Evolutionary conservation across 2,888 invertebrate genomes (phyloP).

Genomic region (Dasysyrphus tricinctus): DNA sequence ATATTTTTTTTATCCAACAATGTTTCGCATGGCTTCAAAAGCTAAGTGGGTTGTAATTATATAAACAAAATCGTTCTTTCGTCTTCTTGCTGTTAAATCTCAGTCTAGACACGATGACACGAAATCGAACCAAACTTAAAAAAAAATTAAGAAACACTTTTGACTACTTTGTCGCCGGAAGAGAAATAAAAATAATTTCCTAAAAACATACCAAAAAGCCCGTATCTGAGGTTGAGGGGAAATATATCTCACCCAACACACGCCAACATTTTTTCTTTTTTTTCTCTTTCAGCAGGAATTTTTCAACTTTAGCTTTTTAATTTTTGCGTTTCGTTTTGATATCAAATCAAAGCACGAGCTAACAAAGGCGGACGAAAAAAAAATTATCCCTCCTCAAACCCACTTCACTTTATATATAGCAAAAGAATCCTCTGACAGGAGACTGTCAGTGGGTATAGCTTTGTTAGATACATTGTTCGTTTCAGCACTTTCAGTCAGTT

Average conservation of each 20-base stretch:
- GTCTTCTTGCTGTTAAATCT: conserved; percentile 21
- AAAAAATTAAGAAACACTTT: conserved; percentile 4
- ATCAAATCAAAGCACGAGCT: conserved; percentile 19
- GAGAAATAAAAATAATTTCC: conserved; percentile 14
- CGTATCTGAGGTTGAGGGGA: background rate
- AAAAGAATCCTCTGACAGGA: conserved; percentile 8
- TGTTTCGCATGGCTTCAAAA: conserved; percentile 22
- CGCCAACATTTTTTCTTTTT: conserved; percentile 15
- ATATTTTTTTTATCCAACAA: conserved; percentile 11
- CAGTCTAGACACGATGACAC: conserved; percentile 49
- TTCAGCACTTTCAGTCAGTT: conserved; percentile 5
- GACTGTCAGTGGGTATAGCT: conserved; percentile 28
- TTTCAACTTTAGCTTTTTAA: conserved; percentile 50
- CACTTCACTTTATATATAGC: background rate
- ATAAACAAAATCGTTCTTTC: conserved; percentile 19
- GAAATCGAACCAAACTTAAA: conserved; percentile 1
- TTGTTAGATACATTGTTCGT: background rate
- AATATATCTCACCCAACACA: background rate
- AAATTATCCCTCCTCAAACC: background rate
- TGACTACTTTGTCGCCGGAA: conserved; percentile 13
- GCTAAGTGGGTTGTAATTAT: conserved; percentile 41
- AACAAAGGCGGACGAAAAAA: conserved; percentile 15
- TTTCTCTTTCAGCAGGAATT: conserved; percentile 6
- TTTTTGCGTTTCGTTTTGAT: conserved; percentile 39
- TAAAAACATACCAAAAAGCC: conserved; percentile 14